These are phyloP conservation scores for Sphecodes monilicornis DNA, from an alignment of 2,888 invertebrate genomes.

Conservation along the genomic window DNA sequence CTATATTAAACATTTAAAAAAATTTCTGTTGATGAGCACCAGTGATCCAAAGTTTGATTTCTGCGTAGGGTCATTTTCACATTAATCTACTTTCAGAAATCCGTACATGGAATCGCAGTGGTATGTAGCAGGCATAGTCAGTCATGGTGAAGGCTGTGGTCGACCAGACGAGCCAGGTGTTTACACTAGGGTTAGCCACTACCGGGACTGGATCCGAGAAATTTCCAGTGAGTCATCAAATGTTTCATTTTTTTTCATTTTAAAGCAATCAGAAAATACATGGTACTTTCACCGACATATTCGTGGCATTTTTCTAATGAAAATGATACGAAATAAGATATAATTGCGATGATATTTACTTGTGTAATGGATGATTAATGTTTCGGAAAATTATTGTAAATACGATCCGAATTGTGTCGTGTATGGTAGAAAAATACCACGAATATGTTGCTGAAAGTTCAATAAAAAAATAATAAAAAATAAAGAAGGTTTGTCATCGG, in stretches of 20 bases:
- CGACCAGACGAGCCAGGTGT: slow-evolving; percentile 92
- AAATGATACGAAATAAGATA: too few relatives aligned
- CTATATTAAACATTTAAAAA: background rate
- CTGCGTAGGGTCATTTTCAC: background rate
- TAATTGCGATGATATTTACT: too few relatives aligned
- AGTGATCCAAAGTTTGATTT: background rate
- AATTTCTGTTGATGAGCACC: background rate
- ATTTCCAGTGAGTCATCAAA: slow-evolving; percentile 86
- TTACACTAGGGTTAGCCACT: slow-evolving; percentile 92
- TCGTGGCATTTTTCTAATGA: too few relatives aligned
- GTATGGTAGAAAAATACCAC: too few relatives aligned
- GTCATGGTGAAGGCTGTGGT: slow-evolving; percentile 95
- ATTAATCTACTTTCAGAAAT: slow-evolving; percentile 83
- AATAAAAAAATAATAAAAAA: too few relatives aligned
- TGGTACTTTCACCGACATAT: too few relatives aligned
- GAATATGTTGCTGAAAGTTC: too few relatives aligned
- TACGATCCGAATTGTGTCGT: too few relatives aligned
- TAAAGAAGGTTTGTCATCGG: too few relatives aligned
- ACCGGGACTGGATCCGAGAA: slow-evolving; percentile 90
- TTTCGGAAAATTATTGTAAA: too few relatives aligned
- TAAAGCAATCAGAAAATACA: background rate
- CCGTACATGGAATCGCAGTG: slow-evolving; percentile 88
- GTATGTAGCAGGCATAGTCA: slow-evolving; percentile 94
- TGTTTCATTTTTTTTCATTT: background rate
- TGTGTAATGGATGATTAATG: too few relatives aligned